Evolutionary conservation across 2,113 vertebrate species (phyloP), one percentile per base, ranked within the genome.

Genomic region (Silurus glanis): DNA sequence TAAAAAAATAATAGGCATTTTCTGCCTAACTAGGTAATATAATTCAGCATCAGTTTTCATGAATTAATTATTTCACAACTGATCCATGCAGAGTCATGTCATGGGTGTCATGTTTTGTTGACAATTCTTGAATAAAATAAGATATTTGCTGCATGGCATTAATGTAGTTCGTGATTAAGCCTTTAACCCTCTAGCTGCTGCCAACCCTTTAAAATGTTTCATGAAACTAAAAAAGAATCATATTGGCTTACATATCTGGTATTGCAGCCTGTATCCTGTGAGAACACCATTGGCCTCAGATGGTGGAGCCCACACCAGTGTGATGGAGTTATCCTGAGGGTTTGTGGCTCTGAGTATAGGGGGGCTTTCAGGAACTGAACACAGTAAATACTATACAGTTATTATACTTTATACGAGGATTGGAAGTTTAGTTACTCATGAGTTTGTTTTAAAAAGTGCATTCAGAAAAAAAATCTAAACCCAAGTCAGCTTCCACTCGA

Each of bases 301-400:
- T 0, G 98, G 98, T 59, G 95, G 95, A 5, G 95, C 96, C 98
- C 98, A 99, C 0, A 95, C 96, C 84, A 99, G 88, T 5, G 95
- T 94, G 83, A 97, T 91, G 0, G 97, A 95, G 49, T 96, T 93
- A 84, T 89, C 93, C 89, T 96, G 96, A 16, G 95, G 92, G 21
- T 94, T 96, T 90, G 96, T 91, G 87, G 97, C 94, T 45, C 93
- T 96, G 74, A 99, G 95, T 58, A 97, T 94, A 58, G 93, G 93
- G 69, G 97, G 97, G 10, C 95, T 95, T 53, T 93, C 96, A 0
- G 98, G 98, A 76, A 97, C 98, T 99, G 91, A 49, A 91, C 91
- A 90, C 64, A 86, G 49, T 71, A 58, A 47, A 81, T 19, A 75
- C 12, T 23, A 14, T 53, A 37, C 47, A 59, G 9, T 56, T 79